phyloP scores from a whole-genome alignment of 2,113 vertebrate genomes.

The Siniperca knerii region DNA sequence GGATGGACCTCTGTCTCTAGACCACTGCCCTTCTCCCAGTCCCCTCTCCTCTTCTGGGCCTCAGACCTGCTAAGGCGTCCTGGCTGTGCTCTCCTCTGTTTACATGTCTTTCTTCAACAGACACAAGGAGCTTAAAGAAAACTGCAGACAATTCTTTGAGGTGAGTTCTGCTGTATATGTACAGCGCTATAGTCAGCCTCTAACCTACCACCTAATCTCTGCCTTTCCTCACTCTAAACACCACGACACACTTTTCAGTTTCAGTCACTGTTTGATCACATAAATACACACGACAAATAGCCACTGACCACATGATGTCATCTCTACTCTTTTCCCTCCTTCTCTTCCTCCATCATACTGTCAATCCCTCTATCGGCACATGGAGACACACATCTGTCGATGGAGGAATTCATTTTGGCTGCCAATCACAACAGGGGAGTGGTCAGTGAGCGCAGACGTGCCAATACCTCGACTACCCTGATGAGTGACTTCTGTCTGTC shows the following conservation, averaged over 20 bases:
- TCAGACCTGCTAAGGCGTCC: slow-evolving; percentile 58
- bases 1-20: slow-evolving; percentile 81
- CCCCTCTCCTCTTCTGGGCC: slow-evolving; percentile 67
- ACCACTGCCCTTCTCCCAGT: slow-evolving; percentile 54
- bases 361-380: slow-evolving; percentile 79
- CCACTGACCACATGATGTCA: slow-evolving; percentile 66
- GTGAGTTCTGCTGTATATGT: slow-evolving; percentile 68
- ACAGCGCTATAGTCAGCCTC: slow-evolving; percentile 17
- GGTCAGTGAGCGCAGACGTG: slow-evolving; percentile 76
- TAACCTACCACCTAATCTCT: slow-evolving; percentile 21
- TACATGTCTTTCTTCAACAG: slow-evolving; percentile 51
- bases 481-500: slow-evolving; percentile 78
- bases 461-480: slow-evolving; percentile 76
- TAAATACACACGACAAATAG: slow-evolving; percentile 22
- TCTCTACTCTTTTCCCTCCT: slow-evolving; percentile 52
- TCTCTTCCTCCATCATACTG: slow-evolving; percentile 77
- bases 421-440: slow-evolving; percentile 78
- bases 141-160: slow-evolving; percentile 49
- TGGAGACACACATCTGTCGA: slow-evolving; percentile 75
- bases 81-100: slow-evolving; percentile 47
- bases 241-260: not conserved
- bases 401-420: slow-evolving; percentile 82
- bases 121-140: slow-evolving; percentile 49
- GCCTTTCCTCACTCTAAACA: slow-evolving; percentile 34
- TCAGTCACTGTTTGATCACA: not conserved